phyloP scores from a whole-genome alignment of 2,888 invertebrate genomes.

The Onchidella celtica region DNA sequence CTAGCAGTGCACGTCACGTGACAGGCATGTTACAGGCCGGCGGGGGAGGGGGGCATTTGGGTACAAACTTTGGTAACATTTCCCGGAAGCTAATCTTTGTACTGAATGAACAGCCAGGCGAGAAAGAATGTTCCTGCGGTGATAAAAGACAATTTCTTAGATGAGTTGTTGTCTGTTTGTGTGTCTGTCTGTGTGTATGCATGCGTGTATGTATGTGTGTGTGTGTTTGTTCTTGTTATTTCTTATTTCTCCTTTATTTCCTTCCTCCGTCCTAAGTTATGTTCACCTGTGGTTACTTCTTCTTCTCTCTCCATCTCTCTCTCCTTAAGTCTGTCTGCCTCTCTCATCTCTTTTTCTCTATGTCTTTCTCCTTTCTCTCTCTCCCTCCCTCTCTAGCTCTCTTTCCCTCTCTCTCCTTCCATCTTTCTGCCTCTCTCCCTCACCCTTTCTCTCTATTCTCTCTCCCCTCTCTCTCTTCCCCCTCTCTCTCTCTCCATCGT shows the following conservation, averaged over 20 bases:
- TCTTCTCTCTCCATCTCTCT: conserved; percentile 2
- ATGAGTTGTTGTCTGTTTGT: too few species aligned
- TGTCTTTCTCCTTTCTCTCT: conserved; percentile 10
- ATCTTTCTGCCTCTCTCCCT: background rate
- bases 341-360: background rate
- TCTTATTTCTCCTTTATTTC: background rate
- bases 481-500: background rate
- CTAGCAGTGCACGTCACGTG: too few species aligned
- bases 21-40: too few species aligned
- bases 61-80: too few species aligned
- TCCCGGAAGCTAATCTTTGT: too few species aligned
- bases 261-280: background rate
- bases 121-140: too few species aligned
- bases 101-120: too few species aligned
- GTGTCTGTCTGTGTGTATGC: too few species aligned
- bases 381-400: conserved; percentile 22
- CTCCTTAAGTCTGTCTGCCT: background rate
- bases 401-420: background rate
- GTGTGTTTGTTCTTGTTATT: background rate
- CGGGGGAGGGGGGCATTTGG: too few species aligned
- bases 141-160: too few species aligned
- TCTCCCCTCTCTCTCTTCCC: background rate
- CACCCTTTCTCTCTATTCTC: background rate
- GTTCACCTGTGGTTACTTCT: too few species aligned
- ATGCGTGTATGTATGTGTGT: too few species aligned